Base-by-base conservation (phyloP, 2,888 invertebrate genomes). In the Philaethria dido region DNA sequence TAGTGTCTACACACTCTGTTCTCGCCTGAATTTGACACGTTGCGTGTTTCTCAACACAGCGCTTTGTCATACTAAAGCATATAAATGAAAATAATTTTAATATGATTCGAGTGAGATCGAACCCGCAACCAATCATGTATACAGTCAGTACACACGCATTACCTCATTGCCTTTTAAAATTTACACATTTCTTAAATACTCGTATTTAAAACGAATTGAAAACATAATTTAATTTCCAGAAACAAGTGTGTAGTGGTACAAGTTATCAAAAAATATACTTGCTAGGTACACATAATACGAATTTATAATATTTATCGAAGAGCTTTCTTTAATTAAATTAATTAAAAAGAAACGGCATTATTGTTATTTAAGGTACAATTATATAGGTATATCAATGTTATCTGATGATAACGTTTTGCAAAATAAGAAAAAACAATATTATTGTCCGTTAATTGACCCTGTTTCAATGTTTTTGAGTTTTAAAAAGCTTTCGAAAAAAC, bases 401-500 rank as follows among this genome's bases (percentile, higher is more conserved):
- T 57, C 42, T 57, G n/a, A 57, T 42, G 57, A 57, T 57, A 57
- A 57, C 1, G 18, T 22, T 57, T 57, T 42, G 42, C 22, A 16
- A 57, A 55, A 55, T 16, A 42, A 57, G 14, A 42, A 55, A 55
- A 42, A 20, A 42, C 42, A 42, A 42, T 42, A 57, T 22, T 57
- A 57, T 42, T n/a, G 5, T 25, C 57, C 57, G 42, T 57, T 57
- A 57, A 57, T 57, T 9, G 57, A 57, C 57, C 57, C 25, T 57
- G 39, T 14, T 57, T 25, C 57, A 25, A 57, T 25, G 42, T 22
- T 42, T 55, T 57, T 42, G n/a, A 57, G 22, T 57, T 42, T 25
- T 22, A 42, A 57, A 22, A 42, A 39, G 14, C 22, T 42, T 57
- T 55, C 14, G 20, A 22, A 48, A 22, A 52, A 52, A 11, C 8